Evolutionary conservation across 2,888 invertebrate species (phyloP).

Genomic region (Oasisia sp.): DNA sequence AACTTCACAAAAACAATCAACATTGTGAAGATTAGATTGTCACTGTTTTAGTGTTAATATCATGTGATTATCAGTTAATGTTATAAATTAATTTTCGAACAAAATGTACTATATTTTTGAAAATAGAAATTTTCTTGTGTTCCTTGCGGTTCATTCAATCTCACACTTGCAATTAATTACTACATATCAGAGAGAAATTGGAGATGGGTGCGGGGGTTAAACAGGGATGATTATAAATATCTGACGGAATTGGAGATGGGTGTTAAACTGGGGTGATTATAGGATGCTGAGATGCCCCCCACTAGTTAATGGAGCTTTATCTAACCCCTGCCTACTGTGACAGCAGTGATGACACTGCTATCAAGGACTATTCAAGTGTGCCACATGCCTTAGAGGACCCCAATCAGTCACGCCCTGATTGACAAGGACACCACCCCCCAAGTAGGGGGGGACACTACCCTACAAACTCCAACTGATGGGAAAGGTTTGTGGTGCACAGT

Average conservation of each 20-base stretch:
- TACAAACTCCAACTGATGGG: neutral
- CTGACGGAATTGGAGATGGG: neutral
- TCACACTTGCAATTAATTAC: no score
- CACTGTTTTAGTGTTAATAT: no score
- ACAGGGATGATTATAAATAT: neutral
- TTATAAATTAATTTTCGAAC: no score
- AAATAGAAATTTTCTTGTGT: no score
- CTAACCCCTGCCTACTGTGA: neutral
- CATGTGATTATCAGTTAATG: no score
- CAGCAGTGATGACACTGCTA: neutral
- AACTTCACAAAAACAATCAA: no score
- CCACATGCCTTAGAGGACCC: neutral
- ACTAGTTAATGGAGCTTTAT: neutral
- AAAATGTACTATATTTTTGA: no score
- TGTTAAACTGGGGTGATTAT: neutral
- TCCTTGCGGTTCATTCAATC: no score
- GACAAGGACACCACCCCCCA: neutral
- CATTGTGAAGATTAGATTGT: no score
- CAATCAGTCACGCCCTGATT: constrained; percentile 7
- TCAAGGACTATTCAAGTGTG: neutral
- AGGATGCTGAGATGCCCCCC: neutral
- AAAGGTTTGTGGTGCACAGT: neutral
- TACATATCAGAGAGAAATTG: no score
- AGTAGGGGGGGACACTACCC: neutral
- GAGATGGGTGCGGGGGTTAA: no score